Evolutionary conservation across 2,888 invertebrate genomes (phyloP), one percentile per base, ranked within the genome.

Genomic region (Epistrophella euchroma): DNA sequence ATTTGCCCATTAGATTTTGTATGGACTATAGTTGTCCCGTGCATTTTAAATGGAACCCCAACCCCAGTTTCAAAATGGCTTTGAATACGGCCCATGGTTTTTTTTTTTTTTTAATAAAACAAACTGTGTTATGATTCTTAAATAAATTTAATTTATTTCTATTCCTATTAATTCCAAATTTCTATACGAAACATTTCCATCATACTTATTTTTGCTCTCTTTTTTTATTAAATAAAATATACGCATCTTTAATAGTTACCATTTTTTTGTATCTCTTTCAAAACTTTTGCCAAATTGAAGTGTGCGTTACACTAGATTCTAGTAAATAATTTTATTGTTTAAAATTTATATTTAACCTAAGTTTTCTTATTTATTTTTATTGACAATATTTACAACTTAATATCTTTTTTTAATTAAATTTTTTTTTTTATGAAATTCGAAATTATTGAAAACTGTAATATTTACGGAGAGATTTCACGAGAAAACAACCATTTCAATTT

Each of bases 131-230:
- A 19, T 70, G 28, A 60, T 77, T 81, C 55, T 81, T 81, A 77
- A 81, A 81, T 81, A 81, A 86, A 77, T 86, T 77, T 56, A 73
- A 77, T 80, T 85, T 81, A 86, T 81, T 81, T 70, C 43, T 77
- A 81, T 60, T 74, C 82, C 74, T 82, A 86, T 70, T 86, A 73
- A 81, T 85, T 73, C 81, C 70, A 58, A 77, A 81, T 73, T 76
- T 56, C 81, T 77, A 81, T 77, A 58, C 62, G 77, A 81, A 86
- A 81, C 82, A 77, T 52, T 52, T 86, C 66, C 60, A 70, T 74
- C 32, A 50, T 73, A 32, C 43, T 52, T 43, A 32, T 50, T 52
- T 43, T 47, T 40, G 35, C 66, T 50, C 25, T 50, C 6, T 45
- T 17, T 45, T 68, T 52, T n/a, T 45, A n/a, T 68, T 52, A 50